Conservation (phyloP, 2,113 vertebrate species). For the Sus scrofa region DNA sequence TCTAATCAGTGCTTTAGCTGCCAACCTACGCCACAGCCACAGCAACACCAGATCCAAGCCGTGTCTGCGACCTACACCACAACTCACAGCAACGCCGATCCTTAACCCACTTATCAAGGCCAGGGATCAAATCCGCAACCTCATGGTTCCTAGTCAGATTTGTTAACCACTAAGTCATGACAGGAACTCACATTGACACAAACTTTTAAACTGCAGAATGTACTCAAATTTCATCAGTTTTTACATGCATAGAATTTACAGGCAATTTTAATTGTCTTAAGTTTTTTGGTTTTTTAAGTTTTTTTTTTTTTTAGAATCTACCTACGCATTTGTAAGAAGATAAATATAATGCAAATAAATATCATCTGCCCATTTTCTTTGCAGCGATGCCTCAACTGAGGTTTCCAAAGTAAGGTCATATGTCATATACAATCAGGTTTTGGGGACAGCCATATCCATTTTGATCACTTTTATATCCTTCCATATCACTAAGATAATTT, state of each 20-base stretch:
- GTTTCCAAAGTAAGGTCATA: not conserved
- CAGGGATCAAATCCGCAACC: too few relatives aligned
- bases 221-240: not conserved
- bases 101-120: too few relatives aligned
- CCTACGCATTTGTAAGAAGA: not conserved
- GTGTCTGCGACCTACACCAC: too few relatives aligned
- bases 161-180: too few relatives aligned
- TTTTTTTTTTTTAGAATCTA: not conserved
- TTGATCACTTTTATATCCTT: constrained; percentile 9
- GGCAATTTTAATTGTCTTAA: constrained; percentile 18
- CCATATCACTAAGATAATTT: not conserved
- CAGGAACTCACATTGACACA: too few relatives aligned
- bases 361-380: constrained; percentile 15
- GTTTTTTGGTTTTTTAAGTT: not conserved
- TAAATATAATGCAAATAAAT: not conserved
- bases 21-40: too few relatives aligned
- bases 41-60: too few relatives aligned
- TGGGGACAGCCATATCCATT: not conserved
- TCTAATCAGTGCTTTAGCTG: too few relatives aligned
- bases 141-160: too few relatives aligned
- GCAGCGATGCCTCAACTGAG: not conserved
- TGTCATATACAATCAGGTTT: not conserved
- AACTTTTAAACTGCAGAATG: not conserved
- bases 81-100: too few relatives aligned
- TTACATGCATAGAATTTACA: not conserved